phyloP scores from a whole-genome alignment of 1,140 invertebrate species.

The Protaetia brevitarsis region DNA sequence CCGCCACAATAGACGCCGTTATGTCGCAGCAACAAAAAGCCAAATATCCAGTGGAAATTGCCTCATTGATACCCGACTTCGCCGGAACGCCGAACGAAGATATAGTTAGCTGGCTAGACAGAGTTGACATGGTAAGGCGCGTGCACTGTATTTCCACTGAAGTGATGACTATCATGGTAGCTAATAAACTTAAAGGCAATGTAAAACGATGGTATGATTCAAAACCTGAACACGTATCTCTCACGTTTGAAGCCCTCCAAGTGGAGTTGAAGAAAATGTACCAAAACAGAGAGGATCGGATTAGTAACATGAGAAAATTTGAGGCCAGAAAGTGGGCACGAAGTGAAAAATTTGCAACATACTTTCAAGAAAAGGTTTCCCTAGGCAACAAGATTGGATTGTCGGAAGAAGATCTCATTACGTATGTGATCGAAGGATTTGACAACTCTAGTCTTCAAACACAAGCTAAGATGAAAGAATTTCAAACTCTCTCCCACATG shows the following conservation, averaged over 20 bases:
- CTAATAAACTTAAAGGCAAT: too few species aligned
- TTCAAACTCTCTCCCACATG: constrained; percentile 20
- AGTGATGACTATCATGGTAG: too few species aligned
- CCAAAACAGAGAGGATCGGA: not conserved
- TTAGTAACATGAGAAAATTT: not conserved
- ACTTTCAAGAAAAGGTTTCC: constrained; percentile 32
- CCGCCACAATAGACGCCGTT: not conserved
- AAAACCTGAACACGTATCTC: too few species aligned
- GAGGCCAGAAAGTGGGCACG: not conserved
- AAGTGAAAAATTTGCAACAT: not conserved
- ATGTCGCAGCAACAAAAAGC: not conserved
- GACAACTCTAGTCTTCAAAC: constrained; percentile 21
- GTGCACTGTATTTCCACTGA: too few species aligned
- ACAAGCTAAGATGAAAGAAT: constrained; percentile 25
- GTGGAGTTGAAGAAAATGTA: not conserved
- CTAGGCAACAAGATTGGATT: constrained; percentile 36
- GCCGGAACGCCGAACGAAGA: not conserved
- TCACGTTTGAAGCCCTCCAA: not conserved
- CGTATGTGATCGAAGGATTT: constrained; percentile 43
- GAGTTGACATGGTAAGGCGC: too few species aligned
- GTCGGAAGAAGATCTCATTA: constrained; percentile 33
- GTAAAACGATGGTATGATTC: too few species aligned
- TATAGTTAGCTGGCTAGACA: too few species aligned
- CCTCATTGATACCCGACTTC: not conserved
- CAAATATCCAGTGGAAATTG: not conserved